Percentiles rank a stretch among this genome's conserved stretches.
Evolutionary conservation across 2,888 invertebrate genomes (phyloP).

Genomic region (Hesperia comma): DNA sequence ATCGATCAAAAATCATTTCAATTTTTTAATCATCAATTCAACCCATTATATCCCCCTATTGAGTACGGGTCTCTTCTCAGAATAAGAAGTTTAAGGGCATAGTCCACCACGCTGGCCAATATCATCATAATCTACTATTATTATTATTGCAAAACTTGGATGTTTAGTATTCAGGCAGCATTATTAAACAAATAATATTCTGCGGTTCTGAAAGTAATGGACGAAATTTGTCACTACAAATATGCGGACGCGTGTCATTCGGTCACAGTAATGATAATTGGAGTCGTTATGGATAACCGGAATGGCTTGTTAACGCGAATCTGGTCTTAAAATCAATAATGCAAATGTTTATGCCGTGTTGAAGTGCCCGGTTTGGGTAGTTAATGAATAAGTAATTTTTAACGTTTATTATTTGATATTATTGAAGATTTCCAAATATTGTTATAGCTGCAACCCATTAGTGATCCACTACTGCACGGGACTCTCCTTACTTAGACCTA

Average conservation of each 20-base stretch:
- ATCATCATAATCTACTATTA: too few relatives aligned
- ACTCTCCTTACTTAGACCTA: too few relatives aligned
- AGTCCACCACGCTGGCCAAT: too few relatives aligned
- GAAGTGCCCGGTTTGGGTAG: not conserved
- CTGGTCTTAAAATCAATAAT: slow-evolving; percentile 43
- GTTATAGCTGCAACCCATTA: too few relatives aligned
- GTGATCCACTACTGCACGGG: too few relatives aligned
- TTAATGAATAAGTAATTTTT: not conserved
- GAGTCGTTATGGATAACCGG: slow-evolving; percentile 34
- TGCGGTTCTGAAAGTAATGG: slow-evolving; percentile 13
- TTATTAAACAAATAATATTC: slow-evolving; percentile 16
- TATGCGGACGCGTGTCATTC: slow-evolving; percentile 17
- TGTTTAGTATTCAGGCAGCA: slow-evolving; percentile 19
- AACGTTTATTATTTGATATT: not conserved
- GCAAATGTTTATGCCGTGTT: slow-evolving; percentile 29
- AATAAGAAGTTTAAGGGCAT: too few relatives aligned
- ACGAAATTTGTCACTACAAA: slow-evolving; percentile 30
- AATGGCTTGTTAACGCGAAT: slow-evolving; percentile 37
- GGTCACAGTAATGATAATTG: slow-evolving; percentile 32
- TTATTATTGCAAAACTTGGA: not conserved
- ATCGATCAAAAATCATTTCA: too few relatives aligned
- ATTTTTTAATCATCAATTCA: too few relatives aligned
- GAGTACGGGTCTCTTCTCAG: too few relatives aligned
- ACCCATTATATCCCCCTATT: too few relatives aligned
- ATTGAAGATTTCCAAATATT: too few relatives aligned